Evolutionary conservation across 2,113 vertebrate species (phyloP), one percentile per base, ranked within the genome.

Genomic region (Henicopernis longicauda): DNA sequence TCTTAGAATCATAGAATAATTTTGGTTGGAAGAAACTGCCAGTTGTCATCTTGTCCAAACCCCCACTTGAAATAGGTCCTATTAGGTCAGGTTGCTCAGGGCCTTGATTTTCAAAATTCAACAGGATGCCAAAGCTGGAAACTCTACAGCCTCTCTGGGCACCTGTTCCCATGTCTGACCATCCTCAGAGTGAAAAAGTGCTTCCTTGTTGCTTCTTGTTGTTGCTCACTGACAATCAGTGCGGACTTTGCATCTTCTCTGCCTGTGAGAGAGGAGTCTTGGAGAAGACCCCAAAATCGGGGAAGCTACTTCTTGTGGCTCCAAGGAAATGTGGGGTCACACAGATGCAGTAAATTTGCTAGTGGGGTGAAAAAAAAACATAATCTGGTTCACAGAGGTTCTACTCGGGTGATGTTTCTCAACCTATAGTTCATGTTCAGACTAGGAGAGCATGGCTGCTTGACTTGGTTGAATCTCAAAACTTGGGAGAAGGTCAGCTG

Each of bases 301-400:
- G 20, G 13, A 86, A n/a, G 9, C 26, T 80, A 32, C 31, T 72
- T 34, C 32, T 13, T 25, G 38, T 74, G 47, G 15, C 54, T 86
- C 23, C 27, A 23, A 7, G 5, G 27, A 57, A 86, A 44, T 47
- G 14, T 22, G 20, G 4, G 86, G n/a, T 73, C 59, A 77, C 45
- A 80, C 40, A 80, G 44, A 57, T 72, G 32, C 40, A 38, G 8
- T 57, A 57, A 50, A 69, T 23, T 66, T 91, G n/a, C 34, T 65
- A 26, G 5, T 9, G 44, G 19, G 10, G 18, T 3, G 0, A 0
- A 22, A 38, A 32, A 52, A 34, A 42, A 0, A 0, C 19, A 11
- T 32, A 26, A 0, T 86, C 9, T 78, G 12, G 6, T 45, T 93
- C 38, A 55, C 38, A 55, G 42, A 67, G 11, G 14, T 73, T 83